phyloP scores from a whole-genome alignment of 2,888 invertebrate genomes.

The Polydesmus complanatus region DNA sequence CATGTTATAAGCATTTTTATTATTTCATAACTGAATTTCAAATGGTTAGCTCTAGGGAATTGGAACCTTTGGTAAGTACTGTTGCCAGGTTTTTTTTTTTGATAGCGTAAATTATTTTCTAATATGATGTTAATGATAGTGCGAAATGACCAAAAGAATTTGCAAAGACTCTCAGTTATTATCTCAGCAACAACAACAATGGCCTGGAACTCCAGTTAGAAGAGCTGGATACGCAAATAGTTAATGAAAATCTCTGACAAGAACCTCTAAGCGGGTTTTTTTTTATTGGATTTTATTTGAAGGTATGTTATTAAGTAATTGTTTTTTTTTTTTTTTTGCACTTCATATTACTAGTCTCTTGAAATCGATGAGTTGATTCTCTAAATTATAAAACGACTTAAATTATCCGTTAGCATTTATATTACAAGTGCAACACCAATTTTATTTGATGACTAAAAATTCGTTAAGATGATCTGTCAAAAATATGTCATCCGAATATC shows the following conservation, averaged over 20 bases:
- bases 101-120: neutral
- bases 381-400: no score
- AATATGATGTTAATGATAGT: conserved; percentile 21
- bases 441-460: no score
- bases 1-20: conserved; percentile 88
- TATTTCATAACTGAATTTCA: conserved; percentile 80
- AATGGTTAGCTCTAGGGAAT: conserved; percentile 63
- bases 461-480: no score
- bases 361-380: no score
- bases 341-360: no score
- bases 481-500: no score
- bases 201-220: neutral
- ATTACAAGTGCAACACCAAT: no score
- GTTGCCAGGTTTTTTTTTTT: neutral
- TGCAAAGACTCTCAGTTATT: conserved; percentile 32
- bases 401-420: no score
- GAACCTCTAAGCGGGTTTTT: no score
- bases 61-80: conserved; percentile 54
- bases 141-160: conserved; percentile 57
- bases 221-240: neutral
- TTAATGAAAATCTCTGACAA: neutral
- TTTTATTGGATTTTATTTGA: no score
- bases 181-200: neutral
- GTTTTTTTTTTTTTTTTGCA: no score
- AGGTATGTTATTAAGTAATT: no score